Evolutionary conservation across 2,113 vertebrate species (phyloP).

Genomic region (Chauna torquata): DNA sequence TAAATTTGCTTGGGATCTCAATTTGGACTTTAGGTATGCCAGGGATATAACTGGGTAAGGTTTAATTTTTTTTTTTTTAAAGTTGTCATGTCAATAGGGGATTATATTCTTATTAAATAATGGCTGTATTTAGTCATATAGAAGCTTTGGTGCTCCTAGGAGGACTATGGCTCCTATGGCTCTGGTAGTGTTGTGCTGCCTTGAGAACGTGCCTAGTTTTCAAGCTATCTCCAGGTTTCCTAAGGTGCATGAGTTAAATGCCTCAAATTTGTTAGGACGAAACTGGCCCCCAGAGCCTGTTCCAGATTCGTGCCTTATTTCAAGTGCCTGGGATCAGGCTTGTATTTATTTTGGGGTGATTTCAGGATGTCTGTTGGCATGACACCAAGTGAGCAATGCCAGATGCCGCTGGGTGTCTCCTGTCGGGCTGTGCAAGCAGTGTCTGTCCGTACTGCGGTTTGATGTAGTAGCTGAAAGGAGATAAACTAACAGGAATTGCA

Average conservation of each 20-base stretch:
- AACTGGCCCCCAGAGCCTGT: not conserved
- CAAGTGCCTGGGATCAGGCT: not conserved
- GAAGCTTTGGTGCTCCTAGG: not conserved
- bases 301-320: not conserved
- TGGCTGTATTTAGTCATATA: not conserved
- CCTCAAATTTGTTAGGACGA: not conserved
- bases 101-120: not conserved
- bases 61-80: not conserved
- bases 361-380: not conserved
- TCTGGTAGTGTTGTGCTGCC: not conserved
- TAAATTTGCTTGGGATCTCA: not conserved
- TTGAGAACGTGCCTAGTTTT: not conserved
- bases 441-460: slow-evolving; percentile 3
- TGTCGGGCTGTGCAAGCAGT: not conserved
- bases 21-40: not conserved
- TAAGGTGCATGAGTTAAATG: not conserved
- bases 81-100: not conserved
- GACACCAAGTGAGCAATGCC: not conserved
- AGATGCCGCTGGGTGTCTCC: not conserved
- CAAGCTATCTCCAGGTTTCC: not conserved
- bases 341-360: not conserved
- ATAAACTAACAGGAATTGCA: slow-evolving; percentile 31
- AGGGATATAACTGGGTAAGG: not conserved
- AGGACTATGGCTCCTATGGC: not conserved
- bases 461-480: slow-evolving; percentile 30